Percentiles rank a stretch among this genome's conserved stretches.
Evolutionary conservation across 2,888 invertebrate genomes (phyloP).

Genomic region (Drosophila neotestacea): DNA sequence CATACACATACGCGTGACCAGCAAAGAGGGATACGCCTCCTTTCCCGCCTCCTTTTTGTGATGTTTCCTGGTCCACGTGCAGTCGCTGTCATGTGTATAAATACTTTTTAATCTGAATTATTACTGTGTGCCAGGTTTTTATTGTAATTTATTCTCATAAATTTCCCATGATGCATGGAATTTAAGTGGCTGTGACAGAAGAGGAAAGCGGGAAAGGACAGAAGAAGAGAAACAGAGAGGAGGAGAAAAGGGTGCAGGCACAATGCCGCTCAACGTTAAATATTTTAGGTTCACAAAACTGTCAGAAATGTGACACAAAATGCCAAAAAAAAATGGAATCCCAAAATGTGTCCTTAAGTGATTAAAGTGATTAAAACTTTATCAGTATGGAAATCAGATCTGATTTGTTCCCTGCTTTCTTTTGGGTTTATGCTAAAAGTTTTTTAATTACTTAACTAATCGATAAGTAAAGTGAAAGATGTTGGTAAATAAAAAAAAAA

Average conservation of each 20-base stretch:
- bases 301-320: conserved; percentile 32
- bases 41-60: conserved; percentile 1
- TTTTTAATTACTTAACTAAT: conserved; percentile 63
- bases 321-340: conserved; percentile 5
- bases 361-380: conserved; percentile 37
- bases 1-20: conserved; percentile 56
- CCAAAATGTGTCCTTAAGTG: conserved; percentile 14
- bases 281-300: conserved; percentile 34
- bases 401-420: neutral
- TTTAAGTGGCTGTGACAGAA: conserved; percentile 64
- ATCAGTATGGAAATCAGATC: conserved; percentile 9
- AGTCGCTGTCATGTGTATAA: conserved; percentile 60
- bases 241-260: neutral
- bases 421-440: conserved; percentile 14
- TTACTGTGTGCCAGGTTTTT: conserved; percentile 58
- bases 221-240: neutral
- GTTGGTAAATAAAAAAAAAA: neutral
- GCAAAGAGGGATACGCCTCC: conserved; percentile 26
- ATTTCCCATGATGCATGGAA: conserved; percentile 71
- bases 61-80: conserved; percentile 7
- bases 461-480: conserved; percentile 26
- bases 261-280: conserved; percentile 13
- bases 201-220: neutral
- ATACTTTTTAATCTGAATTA: conserved; percentile 75
- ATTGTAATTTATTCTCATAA: conserved; percentile 75